A percentile compares a stretch with the other conserved stretches of the same genome.
Conservation (phyloP, 2,797 vertebrate species). For the Uromys caudimaculatus region DNA sequence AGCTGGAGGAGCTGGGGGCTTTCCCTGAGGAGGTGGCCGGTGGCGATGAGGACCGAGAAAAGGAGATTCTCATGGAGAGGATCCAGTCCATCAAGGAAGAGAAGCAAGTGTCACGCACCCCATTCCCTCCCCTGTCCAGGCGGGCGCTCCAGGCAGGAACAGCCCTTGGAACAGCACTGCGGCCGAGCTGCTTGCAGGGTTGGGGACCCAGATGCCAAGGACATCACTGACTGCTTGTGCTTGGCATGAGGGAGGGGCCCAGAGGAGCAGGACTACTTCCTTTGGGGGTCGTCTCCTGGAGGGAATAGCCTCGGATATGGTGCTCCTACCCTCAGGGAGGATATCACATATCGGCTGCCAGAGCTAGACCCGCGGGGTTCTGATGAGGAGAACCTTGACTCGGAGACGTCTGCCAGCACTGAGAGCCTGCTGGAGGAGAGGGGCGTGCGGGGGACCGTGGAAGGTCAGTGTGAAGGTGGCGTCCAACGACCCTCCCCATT, state of each 20-base stretch:
- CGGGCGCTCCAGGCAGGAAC: neutral
- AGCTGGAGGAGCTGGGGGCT: constrained; percentile 84
- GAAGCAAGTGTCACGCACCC: constrained; percentile 89
- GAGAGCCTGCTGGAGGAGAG: constrained; percentile 97
- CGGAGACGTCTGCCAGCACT: constrained; percentile 95
- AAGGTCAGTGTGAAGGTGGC: constrained; percentile 95
- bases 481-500: constrained; percentile 77
- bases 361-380: constrained; percentile 97
- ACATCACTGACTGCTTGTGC: neutral
- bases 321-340: constrained; percentile 89
- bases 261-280: neutral
- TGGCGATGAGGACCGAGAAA: constrained; percentile 90
- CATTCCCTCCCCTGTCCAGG: too few species aligned
- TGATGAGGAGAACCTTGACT: constrained; percentile 97
- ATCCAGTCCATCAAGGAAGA: constrained; percentile 98
- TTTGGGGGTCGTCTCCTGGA: neutral
- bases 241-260: neutral
- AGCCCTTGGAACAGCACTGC: neutral
- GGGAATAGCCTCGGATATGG: neutral
- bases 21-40: constrained; percentile 91
- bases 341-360: constrained; percentile 95
- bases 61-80: constrained; percentile 93
- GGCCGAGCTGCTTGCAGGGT: too few species aligned
- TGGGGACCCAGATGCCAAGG: neutral
- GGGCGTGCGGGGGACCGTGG: constrained; percentile 87